Percentiles rank a stretch among this genome's conserved stretches.
These are phyloP conservation scores for Connochaetes taurinus DNA, from an alignment of 2,113 vertebrate genomes.

Conservation along the genomic window DNA sequence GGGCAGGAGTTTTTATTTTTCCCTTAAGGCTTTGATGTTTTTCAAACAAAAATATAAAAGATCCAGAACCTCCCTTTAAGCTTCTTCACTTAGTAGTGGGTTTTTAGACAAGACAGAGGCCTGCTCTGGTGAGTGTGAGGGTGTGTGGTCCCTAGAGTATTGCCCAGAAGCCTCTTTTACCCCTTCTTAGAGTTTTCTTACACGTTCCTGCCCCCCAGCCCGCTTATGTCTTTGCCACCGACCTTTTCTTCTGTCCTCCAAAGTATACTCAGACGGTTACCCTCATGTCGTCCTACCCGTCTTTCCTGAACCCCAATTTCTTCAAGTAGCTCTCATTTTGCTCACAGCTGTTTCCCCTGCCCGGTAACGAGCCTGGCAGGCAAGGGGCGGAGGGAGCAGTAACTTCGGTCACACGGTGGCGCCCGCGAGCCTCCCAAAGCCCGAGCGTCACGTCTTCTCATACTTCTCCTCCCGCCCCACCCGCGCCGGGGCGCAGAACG, in stretches of 20 bases:
- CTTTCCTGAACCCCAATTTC: neutral
- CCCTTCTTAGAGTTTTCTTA: neutral
- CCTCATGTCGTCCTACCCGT: neutral
- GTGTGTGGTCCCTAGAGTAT: neutral
- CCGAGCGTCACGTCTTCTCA: neutral
- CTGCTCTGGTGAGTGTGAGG: neutral
- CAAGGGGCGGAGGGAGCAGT: neutral
- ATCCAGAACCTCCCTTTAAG: neutral
- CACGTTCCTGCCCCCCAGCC: neutral
- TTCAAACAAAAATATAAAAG: slow-evolving; percentile 17
- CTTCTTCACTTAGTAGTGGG: neutral
- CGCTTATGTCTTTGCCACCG: too few relatives aligned
- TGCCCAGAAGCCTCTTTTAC: neutral
- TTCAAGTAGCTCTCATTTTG: neutral
- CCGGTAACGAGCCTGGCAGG: neutral
- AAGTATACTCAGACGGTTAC: neutral
- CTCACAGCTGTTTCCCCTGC: neutral
- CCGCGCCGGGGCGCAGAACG: neutral
- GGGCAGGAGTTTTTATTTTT: neutral
- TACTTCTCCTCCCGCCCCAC: neutral
- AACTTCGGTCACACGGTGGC: slow-evolving; percentile 52
- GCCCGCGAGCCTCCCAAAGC: slow-evolving; percentile 47
- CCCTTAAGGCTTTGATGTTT: neutral
- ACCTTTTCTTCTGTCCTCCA: neutral
- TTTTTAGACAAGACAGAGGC: slow-evolving; percentile 30